These are phyloP conservation scores for Brotula barbata DNA, from an alignment of 2,797 vertebrate species.

Conservation along the genomic window DNA sequence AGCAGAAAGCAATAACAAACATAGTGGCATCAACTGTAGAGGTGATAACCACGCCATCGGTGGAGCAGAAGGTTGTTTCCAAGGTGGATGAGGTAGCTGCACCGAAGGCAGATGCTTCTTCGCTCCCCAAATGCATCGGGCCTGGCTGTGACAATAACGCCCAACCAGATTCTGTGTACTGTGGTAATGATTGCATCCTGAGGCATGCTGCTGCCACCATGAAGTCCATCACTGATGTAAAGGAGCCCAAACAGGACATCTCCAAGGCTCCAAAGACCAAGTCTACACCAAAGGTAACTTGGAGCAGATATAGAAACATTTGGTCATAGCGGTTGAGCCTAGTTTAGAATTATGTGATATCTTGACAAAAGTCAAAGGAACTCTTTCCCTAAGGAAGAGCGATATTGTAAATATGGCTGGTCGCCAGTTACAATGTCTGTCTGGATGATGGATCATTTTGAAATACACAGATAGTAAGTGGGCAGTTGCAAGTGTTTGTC, in stretches of 20 bases:
- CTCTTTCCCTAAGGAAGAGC: background rate
- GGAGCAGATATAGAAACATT: constrained; percentile 22
- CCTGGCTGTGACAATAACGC: constrained; percentile 91
- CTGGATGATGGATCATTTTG: background rate
- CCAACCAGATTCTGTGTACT: constrained; percentile 94
- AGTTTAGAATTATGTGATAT: background rate
- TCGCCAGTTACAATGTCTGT: background rate
- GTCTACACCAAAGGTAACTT: constrained; percentile 84
- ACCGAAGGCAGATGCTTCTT: constrained; percentile 66
- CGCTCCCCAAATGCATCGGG: constrained; percentile 90
- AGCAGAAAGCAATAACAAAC: constrained; percentile 34
- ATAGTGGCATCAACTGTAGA: constrained; percentile 65
- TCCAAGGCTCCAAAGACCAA: constrained; percentile 82
- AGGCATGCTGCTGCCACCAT: constrained; percentile 94
- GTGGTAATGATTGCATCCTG: constrained; percentile 93
- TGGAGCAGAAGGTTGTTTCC: constrained; percentile 13
- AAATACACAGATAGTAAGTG: too few species aligned
- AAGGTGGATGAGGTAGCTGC: constrained; percentile 44
- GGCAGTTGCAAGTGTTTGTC: too few species aligned
- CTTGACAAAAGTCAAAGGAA: background rate
- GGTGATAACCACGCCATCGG: constrained; percentile 54
- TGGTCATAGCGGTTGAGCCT: background rate
- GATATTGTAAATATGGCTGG: background rate
- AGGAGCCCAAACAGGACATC: constrained; percentile 84
- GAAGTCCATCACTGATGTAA: constrained; percentile 89